Conservation (phyloP, 2,797 vertebrate genomes). For the Megalops cyprinoides region DNA sequence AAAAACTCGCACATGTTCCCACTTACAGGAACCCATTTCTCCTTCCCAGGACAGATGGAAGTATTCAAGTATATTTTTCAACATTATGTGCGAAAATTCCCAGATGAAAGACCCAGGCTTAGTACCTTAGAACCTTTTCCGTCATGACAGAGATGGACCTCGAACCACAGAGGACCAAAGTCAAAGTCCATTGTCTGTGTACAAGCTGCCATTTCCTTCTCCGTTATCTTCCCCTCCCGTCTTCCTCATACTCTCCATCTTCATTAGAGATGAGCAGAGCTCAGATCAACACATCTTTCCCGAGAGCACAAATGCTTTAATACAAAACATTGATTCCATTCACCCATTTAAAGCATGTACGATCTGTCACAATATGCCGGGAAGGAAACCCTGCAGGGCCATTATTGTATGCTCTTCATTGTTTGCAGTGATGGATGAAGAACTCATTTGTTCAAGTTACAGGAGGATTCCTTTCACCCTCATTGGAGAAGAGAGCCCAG, state of each 20-base stretch:
- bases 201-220: background rate
- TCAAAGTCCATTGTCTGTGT: background rate
- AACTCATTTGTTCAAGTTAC: background rate
- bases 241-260: no score
- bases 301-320: background rate
- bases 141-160: background rate
- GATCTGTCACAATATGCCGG: background rate
- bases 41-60: background rate
- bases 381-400: background rate
- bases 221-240: background rate
- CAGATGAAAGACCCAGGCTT: background rate
- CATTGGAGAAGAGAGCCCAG: conserved; percentile 1
- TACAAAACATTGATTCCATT: background rate
- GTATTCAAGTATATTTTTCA: conserved; percentile 5
- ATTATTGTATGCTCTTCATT: no score
- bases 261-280: background rate
- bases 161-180: background rate
- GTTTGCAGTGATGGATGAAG: background rate
- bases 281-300: background rate
- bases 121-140: background rate
- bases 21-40: background rate
- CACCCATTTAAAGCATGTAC: background rate
- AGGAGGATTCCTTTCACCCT: background rate
- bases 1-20: background rate
- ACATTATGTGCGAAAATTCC: background rate